phyloP scores from a whole-genome alignment of 1,140 invertebrate species.

The Polyergus mexicanus region DNA sequence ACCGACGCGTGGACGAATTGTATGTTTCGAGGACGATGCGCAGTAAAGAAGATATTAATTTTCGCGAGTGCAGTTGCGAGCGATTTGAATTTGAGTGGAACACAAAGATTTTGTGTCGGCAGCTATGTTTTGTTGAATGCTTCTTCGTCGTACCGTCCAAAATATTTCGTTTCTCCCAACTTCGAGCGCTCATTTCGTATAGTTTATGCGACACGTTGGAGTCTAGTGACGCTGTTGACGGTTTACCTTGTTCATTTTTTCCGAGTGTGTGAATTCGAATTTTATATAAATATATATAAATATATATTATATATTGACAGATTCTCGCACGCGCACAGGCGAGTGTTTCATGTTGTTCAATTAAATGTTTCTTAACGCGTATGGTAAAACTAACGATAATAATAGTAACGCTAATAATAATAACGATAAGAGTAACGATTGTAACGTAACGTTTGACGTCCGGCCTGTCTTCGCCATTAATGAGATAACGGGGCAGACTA shows the following conservation, averaged over 20 bases:
- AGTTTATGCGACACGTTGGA: constrained; percentile 82
- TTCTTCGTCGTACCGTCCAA: constrained; percentile 83
- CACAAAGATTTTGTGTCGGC: constrained; percentile 67
- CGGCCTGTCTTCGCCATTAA: constrained; percentile 71
- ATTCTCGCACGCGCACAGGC: constrained; percentile 58
- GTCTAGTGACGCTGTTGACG: constrained; percentile 79
- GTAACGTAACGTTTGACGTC: constrained; percentile 68
- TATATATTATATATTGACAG: constrained; percentile 67
- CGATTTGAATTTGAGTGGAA: constrained; percentile 70
- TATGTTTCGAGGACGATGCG: background rate
- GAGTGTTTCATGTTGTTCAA: constrained; percentile 74
- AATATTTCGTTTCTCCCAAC: constrained; percentile 79
- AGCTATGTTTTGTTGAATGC: constrained; percentile 74
- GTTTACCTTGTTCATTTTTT: constrained; percentile 78
- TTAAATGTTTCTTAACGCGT: constrained; percentile 75
- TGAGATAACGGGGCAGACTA: constrained; percentile 48
- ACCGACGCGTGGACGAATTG: background rate
- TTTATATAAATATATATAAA: constrained; percentile 67
- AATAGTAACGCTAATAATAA: constrained; percentile 37
- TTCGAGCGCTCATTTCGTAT: constrained; percentile 81
- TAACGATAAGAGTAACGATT: constrained; percentile 32
- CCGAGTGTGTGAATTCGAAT: constrained; percentile 72
- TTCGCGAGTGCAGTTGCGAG: constrained; percentile 54
- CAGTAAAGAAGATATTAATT: constrained; percentile 7
- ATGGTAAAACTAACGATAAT: constrained; percentile 57